Evolutionary conservation across 2,113 vertebrate genomes (phyloP).

Genomic region (Hyaena hyaena): DNA sequence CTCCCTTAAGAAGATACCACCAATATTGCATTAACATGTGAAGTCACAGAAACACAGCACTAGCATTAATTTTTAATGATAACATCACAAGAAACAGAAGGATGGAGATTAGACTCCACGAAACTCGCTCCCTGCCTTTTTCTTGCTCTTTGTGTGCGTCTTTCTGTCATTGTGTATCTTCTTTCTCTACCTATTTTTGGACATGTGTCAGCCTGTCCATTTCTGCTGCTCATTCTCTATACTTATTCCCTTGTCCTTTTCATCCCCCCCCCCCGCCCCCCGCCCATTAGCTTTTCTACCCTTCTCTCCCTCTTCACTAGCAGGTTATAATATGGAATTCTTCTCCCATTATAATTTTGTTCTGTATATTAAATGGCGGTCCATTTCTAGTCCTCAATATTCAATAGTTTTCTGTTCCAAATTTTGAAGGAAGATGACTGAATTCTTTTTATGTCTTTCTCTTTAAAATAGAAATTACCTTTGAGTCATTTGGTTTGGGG

Average conservation of each 20-base stretch:
- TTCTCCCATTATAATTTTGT: background rate
- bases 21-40: background rate
- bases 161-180: background rate
- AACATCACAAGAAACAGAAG: background rate
- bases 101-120: background rate
- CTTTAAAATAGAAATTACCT: conserved; percentile 39
- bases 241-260: background rate
- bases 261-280: background rate
- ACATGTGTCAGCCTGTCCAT: background rate
- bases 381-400: background rate
- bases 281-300: background rate
- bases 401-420: conserved; percentile 19
- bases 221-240: background rate
- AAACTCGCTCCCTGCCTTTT: background rate
- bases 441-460: conserved; percentile 27
- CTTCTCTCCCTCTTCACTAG: background rate
- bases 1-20: background rate
- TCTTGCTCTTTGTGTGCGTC: background rate
- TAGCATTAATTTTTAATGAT: background rate
- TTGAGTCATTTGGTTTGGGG: background rate
- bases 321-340: background rate
- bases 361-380: background rate
- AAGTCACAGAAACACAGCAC: background rate
- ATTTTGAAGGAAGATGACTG: conserved; percentile 6
- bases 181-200: background rate